A percentile compares a stretch with the other conserved stretches of the same genome.
These are phyloP conservation scores for Nyctereutes procyonoides DNA, from an alignment of 2,113 vertebrate genomes.

Conservation along the genomic window DNA sequence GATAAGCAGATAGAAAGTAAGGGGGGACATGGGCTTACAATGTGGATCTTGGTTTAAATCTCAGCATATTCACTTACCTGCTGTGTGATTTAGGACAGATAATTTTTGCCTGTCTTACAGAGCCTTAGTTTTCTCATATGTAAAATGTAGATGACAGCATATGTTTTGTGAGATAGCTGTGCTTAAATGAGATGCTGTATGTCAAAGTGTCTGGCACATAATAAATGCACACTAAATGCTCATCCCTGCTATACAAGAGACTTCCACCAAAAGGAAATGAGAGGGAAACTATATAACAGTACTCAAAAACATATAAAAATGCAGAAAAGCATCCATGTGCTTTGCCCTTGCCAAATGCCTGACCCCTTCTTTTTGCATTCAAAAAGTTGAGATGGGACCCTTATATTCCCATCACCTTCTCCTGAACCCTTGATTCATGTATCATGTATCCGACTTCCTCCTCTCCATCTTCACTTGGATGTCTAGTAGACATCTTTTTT, in stretches of 20 bases:
- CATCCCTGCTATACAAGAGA: constrained; percentile 22
- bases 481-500: background rate
- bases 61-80: constrained; percentile 6
- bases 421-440: background rate
- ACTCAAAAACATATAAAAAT: constrained; percentile 34
- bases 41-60: constrained; percentile 42
- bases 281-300: background rate
- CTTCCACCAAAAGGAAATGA: constrained; percentile 16
- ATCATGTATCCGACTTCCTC: background rate
- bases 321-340: background rate
- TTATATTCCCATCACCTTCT: background rate
- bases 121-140: constrained; percentile 55
- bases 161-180: background rate
- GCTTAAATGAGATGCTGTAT: background rate
- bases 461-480: constrained; percentile 28
- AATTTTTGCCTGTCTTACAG: constrained; percentile 6
- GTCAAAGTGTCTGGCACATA: constrained; percentile 16
- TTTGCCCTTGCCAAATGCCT: constrained; percentile 27
- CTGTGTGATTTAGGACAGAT: constrained; percentile 28
- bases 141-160: constrained; percentile 31
- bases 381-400: background rate
- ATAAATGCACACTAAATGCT: background rate
- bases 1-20: background rate
- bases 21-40: background rate
- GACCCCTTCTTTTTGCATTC: background rate